A percentile compares a stretch with the other conserved stretches of the same genome.
phyloP scores from a whole-genome alignment of 2,797 vertebrate species.

The Loriculus beryllinus region DNA sequence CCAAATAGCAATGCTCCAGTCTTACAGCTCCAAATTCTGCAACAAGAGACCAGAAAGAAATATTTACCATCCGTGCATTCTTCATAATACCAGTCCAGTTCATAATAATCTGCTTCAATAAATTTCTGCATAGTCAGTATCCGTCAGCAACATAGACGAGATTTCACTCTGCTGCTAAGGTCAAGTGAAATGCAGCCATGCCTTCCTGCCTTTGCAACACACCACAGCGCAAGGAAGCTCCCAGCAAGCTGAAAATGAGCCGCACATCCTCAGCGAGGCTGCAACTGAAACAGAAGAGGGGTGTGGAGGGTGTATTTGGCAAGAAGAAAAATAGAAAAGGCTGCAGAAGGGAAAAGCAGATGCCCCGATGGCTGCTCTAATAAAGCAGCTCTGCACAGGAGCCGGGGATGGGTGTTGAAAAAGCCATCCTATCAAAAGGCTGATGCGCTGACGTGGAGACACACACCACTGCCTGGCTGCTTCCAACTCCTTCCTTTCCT shows the following conservation, averaged over 20 bases:
- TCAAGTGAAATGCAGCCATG: conserved; percentile 79
- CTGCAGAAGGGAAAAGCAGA: conserved; percentile 52
- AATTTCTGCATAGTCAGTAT: conserved; percentile 92
- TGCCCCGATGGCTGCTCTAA: conserved; percentile 69
- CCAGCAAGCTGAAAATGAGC: conserved; percentile 21
- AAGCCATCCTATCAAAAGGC: conserved; percentile 80
- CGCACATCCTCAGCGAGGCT: conserved; percentile 74
- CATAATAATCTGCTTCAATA: conserved; percentile 96
- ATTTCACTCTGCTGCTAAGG: conserved; percentile 68
- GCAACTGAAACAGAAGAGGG: not conserved
- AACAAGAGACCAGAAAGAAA: not conserved
- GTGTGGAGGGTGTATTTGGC: not conserved
- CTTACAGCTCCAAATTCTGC: not conserved
- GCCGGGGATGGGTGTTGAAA: conserved; percentile 74
- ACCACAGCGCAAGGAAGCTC: not conserved
- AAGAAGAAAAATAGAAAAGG: not conserved
- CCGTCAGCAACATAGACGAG: conserved; percentile 60
- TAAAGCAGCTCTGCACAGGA: conserved; percentile 67
- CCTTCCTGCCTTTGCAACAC: conserved; percentile 70
- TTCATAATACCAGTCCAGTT: conserved; percentile 99
- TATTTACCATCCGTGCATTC: conserved; percentile 97
- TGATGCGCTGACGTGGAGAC: conserved; percentile 62
- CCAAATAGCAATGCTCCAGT: not conserved
- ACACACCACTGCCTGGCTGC: conserved; percentile 74
- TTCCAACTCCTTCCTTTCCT: conserved; percentile 71